phyloP scores from a whole-genome alignment of 2,113 vertebrate species.

The Haemorhous mexicanus region DNA sequence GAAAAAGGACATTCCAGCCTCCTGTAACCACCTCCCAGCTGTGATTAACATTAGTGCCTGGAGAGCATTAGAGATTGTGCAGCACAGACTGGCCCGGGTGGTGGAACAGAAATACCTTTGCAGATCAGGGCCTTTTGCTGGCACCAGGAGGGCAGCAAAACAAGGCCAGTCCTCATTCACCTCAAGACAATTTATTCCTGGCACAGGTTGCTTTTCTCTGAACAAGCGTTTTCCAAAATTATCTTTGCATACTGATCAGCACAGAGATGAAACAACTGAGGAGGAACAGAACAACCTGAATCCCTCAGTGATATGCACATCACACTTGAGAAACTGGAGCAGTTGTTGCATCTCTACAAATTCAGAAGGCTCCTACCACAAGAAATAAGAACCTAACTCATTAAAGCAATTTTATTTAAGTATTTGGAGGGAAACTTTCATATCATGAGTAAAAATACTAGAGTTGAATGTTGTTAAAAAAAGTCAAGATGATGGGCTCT shows the following conservation, averaged over 20 bases:
- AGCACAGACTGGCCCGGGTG: not conserved
- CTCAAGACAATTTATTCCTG: not conserved
- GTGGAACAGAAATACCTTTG: not conserved
- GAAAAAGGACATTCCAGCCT: not conserved
- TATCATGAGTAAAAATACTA: constrained; percentile 76
- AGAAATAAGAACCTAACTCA: constrained; percentile 49
- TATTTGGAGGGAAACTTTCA: constrained; percentile 70
- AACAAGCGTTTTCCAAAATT: constrained; percentile 1
- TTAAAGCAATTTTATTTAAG: constrained; percentile 80
- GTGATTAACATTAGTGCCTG: not conserved
- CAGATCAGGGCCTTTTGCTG: not conserved
- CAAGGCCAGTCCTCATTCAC: not conserved
- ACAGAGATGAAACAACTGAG: not conserved
- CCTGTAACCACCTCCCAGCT: not conserved
- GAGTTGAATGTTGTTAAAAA: constrained; percentile 64
- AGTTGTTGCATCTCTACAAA: not conserved
- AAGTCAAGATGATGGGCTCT: constrained; percentile 20
- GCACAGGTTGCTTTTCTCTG: not conserved
- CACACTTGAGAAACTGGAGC: not conserved
- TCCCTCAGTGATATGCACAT: not conserved
- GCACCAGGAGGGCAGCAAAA: not conserved
- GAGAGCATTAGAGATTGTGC: not conserved
- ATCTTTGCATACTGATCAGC: not conserved
- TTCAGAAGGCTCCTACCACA: not conserved
- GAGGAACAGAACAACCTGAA: not conserved